These are phyloP conservation scores for Magallana nippona DNA, from an alignment of 2,888 invertebrate species.

Conservation along the genomic window DNA sequence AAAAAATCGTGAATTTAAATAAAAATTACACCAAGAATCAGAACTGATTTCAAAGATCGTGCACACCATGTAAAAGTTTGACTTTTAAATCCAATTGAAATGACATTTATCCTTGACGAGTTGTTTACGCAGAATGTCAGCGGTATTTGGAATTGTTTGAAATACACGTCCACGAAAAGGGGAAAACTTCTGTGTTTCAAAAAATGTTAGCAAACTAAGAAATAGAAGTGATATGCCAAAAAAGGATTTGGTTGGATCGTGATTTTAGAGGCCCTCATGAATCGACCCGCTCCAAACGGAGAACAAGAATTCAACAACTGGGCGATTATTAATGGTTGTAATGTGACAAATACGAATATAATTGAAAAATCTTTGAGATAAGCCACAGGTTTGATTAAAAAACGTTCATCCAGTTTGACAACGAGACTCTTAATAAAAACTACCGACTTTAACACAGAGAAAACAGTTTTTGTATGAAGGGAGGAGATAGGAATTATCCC, in stretches of 20 bases:
- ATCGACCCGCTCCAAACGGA: neutral
- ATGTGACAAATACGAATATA: conserved; percentile 41
- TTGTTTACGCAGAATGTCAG: conserved; percentile 28
- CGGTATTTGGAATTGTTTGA: conserved; percentile 30
- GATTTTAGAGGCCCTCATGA: neutral
- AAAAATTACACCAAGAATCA: neutral
- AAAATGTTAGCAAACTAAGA: conserved; percentile 22
- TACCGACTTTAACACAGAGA: neutral
- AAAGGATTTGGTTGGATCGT: neutral
- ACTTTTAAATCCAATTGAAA: conserved; percentile 2
- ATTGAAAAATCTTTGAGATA: conserved; percentile 37
- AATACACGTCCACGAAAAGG: conserved; percentile 26
- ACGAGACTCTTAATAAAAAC: conserved; percentile 12
- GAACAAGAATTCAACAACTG: conserved; percentile 16
- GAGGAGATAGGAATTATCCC: neutral
- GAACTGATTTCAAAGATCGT: neutral
- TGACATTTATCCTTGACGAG: conserved; percentile 25
- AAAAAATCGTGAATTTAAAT: neutral
- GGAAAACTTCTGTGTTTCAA: conserved; percentile 30
- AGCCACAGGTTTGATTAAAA: conserved; percentile 36
- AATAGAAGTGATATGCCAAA: conserved; percentile 4
- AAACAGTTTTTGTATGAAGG: neutral
- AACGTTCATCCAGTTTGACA: conserved; percentile 16
- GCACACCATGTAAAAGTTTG: neutral
- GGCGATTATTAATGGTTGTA: conserved; percentile 36